Evolutionary conservation across 2,113 vertebrate species (phyloP).

Genomic region (Dasypus novemcinctus): DNA sequence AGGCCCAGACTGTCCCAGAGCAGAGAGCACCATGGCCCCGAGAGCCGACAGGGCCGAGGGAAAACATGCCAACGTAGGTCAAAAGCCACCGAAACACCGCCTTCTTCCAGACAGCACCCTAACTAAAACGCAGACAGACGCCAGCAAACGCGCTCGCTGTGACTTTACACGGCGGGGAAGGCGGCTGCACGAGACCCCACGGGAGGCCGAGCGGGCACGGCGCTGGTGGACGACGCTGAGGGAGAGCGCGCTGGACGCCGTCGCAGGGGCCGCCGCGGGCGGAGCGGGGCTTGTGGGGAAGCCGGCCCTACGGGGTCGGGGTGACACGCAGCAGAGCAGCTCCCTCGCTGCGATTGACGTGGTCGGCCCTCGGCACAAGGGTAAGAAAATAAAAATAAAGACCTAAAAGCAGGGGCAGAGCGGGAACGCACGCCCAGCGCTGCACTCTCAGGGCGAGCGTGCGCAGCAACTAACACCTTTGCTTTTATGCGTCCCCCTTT

Average conservation of each 20-base stretch:
- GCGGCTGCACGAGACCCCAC: not conserved
- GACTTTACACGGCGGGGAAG: not conserved
- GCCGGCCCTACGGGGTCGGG: too few species aligned
- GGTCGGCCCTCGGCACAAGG: too few species aligned
- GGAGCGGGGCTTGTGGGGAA: too few species aligned
- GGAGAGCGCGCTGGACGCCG: too few species aligned
- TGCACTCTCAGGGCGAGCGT: not conserved
- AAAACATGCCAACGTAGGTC: not conserved
- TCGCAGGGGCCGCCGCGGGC: not conserved
- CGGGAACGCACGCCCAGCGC: too few species aligned
- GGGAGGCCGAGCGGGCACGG: not conserved
- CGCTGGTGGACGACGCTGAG: too few species aligned
- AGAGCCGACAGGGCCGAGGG: not conserved
- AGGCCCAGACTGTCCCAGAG: not conserved
- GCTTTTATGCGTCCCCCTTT: not conserved
- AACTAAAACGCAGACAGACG: not conserved
- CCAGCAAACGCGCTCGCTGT: not conserved
- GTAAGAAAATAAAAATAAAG: too few species aligned
- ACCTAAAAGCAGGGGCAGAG: not conserved
- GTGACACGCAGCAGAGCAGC: too few species aligned
- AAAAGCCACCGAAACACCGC: not conserved
- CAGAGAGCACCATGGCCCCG: not conserved
- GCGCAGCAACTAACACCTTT: not conserved
- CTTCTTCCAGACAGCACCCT: not conserved
- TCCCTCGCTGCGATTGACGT: too few species aligned